These are phyloP conservation scores for Emberiza fucata DNA, from an alignment of 2,113 vertebrate genomes.

Conservation along the genomic window DNA sequence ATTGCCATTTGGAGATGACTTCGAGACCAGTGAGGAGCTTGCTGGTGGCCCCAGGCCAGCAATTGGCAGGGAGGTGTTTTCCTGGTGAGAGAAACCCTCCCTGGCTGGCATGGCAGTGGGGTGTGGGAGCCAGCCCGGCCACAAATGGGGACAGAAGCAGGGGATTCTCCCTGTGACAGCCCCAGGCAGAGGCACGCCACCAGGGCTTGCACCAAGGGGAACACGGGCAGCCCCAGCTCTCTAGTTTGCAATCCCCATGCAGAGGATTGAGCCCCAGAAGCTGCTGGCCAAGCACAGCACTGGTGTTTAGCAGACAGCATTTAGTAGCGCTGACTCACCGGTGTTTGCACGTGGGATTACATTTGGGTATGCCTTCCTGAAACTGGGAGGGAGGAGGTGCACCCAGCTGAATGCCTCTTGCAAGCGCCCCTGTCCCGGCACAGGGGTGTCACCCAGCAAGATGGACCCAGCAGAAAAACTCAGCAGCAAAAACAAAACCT, in stretches of 20 bases:
- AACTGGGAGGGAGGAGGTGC: background rate
- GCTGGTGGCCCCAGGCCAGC: background rate
- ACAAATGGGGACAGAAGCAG: background rate
- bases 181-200: rapidly evolving
- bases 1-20: background rate
- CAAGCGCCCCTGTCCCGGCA: background rate
- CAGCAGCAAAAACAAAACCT: background rate
- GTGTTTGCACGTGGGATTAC: background rate
- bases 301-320: background rate
- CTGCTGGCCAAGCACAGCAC: background rate
- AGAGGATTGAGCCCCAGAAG: background rate
- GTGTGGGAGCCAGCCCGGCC: background rate
- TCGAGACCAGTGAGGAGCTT: rapidly evolving
- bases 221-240: background rate
- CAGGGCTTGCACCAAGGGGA: background rate
- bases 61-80: background rate
- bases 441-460: background rate
- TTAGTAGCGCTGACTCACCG: background rate
- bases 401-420: background rate
- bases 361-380: background rate
- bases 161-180: rapidly evolving
- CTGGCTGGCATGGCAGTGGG: rapidly evolving
- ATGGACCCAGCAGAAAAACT: background rate
- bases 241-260: background rate
- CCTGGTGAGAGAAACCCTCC: background rate